Conservation (phyloP, 1,140 invertebrate species). For the Adoxophyes honmai region DNA sequence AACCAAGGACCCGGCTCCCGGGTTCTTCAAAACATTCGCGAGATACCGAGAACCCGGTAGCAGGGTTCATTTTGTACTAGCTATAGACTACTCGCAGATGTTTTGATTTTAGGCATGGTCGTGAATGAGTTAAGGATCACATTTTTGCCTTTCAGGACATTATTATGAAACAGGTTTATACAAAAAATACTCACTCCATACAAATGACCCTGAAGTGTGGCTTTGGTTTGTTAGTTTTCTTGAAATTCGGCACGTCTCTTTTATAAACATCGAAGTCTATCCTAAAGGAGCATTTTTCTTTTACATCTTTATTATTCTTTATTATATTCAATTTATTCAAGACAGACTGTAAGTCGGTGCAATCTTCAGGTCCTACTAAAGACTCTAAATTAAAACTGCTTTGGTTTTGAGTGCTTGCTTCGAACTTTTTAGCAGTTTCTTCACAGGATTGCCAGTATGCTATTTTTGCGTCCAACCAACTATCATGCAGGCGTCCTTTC, state of each 20-base stretch:
- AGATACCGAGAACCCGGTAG: too few relatives aligned
- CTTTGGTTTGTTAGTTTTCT: slow-evolving; percentile 49
- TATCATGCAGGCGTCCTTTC: slow-evolving; percentile 40
- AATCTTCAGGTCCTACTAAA: slow-evolving; percentile 54
- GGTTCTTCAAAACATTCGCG: too few relatives aligned
- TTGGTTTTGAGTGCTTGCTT: slow-evolving; percentile 33
- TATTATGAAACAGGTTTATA: slow-evolving; percentile 8
- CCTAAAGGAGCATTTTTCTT: slow-evolving; percentile 32
- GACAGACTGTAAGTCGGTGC: slow-evolving; percentile 42
- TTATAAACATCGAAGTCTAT: slow-evolving; percentile 69
- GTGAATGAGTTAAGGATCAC: too few relatives aligned
- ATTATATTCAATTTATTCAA: slow-evolving; percentile 61
- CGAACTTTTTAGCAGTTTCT: slow-evolving; percentile 25
- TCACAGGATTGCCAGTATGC: slow-evolving; percentile 51
- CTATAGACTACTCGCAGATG: too few relatives aligned
- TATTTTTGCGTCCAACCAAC: slow-evolving; percentile 54
- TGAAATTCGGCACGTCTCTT: slow-evolving; percentile 63
- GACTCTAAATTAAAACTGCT: slow-evolving; percentile 30
- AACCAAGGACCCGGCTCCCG: too few relatives aligned
- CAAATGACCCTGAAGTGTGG: slow-evolving; percentile 65
- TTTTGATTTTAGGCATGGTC: too few relatives aligned
- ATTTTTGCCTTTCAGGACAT: too few relatives aligned
- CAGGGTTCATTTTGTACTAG: too few relatives aligned
- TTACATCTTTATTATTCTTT: slow-evolving; percentile 27
- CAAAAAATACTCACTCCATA: slow-evolving; percentile 51